Evolutionary conservation across 2,888 invertebrate species (phyloP).

Genomic region (Syrphus vitripennis): DNA sequence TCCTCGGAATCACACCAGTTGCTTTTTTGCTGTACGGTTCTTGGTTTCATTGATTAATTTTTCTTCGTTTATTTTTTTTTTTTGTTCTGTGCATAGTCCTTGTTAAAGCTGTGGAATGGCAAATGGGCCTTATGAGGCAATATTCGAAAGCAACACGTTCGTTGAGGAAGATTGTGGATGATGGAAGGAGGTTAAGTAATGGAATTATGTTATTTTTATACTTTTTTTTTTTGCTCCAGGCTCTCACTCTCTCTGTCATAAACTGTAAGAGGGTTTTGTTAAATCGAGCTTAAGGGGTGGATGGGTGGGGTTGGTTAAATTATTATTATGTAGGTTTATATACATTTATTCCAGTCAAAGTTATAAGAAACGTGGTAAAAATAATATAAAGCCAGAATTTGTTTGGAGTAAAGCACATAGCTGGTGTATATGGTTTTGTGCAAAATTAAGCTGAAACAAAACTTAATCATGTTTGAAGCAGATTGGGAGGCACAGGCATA

Average conservation of each 20-base stretch:
- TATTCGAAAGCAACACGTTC: conserved; percentile 33
- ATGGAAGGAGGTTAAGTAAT: conserved; percentile 11
- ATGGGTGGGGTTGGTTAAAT: not conserved
- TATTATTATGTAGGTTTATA: not conserved
- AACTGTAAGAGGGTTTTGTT: conserved; percentile 20
- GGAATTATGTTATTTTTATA: conserved; percentile 21
- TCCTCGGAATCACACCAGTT: conserved; percentile 63
- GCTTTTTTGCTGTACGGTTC: conserved; percentile 47
- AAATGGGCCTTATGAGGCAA: conserved; percentile 10
- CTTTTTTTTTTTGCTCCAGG: not conserved
- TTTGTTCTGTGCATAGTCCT: not conserved
- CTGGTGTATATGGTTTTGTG: not conserved
- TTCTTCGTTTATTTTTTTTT: not conserved
- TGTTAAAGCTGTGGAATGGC: not conserved
- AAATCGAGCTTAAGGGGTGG: conserved; percentile 4
- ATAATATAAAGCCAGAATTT: not conserved
- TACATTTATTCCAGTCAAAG: not conserved
- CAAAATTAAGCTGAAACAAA: not conserved
- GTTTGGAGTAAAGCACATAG: not conserved
- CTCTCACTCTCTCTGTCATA: not conserved
- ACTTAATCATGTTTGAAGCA: not conserved
- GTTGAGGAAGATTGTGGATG: not conserved
- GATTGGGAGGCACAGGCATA: not conserved
- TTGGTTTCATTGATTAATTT: conserved; percentile 58
- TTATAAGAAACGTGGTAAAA: not conserved